Conservation (phyloP, 2,888 invertebrate species). For the Apodemia hepburni region DNA sequence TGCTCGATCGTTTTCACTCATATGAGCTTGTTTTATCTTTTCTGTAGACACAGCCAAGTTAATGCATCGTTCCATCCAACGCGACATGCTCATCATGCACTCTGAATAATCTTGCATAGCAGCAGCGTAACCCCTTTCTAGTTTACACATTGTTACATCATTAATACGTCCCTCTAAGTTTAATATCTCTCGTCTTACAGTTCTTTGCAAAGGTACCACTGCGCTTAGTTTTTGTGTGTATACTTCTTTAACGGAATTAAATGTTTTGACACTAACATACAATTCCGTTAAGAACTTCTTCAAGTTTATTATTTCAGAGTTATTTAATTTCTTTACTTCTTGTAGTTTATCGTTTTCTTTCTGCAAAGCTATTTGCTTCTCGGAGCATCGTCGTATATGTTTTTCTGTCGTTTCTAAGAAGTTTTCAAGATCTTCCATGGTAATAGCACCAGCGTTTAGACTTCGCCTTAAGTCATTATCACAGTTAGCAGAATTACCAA, state of each 20-base stretch:
- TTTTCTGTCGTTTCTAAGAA: constrained; percentile 69
- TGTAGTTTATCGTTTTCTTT: constrained; percentile 61
- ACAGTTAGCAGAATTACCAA: constrained; percentile 51
- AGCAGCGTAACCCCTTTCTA: constrained; percentile 63
- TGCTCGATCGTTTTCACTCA: constrained; percentile 47
- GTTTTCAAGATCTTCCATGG: constrained; percentile 69
- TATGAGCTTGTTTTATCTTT: constrained; percentile 63
- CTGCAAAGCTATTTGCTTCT: constrained; percentile 55
- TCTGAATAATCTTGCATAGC: constrained; percentile 65
- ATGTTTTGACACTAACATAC: constrained; percentile 59
- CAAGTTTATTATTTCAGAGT: constrained; percentile 62
- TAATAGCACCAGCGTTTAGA: constrained; percentile 55
- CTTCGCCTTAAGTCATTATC: constrained; percentile 57
- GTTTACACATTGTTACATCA: constrained; percentile 49
- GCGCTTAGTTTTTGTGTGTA: constrained; percentile 59
- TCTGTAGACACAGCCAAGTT: constrained; percentile 54
- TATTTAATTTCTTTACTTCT: constrained; percentile 64
- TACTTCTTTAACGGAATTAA: constrained; percentile 58
- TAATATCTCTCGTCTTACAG: constrained; percentile 61
- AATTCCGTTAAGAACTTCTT: constrained; percentile 66
- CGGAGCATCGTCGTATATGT: constrained; percentile 59
- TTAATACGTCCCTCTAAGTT: constrained; percentile 50
- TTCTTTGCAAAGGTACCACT: constrained; percentile 60
- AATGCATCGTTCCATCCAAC: constrained; percentile 64
- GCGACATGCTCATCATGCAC: constrained; percentile 57